A percentile compares a stretch with the other conserved stretches of the same genome.
These are phyloP conservation scores for Ischnus inquisitorius DNA, from an alignment of 2,888 invertebrate genomes.

Conservation along the genomic window DNA sequence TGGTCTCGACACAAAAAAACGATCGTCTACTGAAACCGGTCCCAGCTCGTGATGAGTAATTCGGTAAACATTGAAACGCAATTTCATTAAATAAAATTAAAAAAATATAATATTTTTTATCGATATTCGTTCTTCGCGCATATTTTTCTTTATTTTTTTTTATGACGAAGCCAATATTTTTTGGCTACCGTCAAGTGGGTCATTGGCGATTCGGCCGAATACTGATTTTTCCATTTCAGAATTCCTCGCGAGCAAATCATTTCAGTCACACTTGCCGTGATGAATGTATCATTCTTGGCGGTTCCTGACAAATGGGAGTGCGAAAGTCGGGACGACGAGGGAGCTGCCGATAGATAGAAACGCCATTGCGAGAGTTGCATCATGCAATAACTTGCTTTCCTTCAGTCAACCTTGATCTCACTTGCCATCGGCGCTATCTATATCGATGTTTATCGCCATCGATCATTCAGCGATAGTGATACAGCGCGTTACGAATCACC, in stretches of 20 bases:
- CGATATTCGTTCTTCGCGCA: no score
- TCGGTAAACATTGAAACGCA: no score
- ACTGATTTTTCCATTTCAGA: neutral
- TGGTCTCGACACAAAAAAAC: no score
- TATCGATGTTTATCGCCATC: constrained; percentile 21
- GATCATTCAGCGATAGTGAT: constrained; percentile 43
- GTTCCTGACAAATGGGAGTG: neutral
- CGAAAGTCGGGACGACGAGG: neutral
- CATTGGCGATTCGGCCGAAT: neutral
- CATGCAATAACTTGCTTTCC: neutral
- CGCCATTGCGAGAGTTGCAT: neutral
- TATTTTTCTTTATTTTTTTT: no score
- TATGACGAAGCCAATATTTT: no score
- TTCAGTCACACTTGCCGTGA: neutral
- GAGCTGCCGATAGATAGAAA: neutral
- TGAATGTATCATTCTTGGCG: neutral
- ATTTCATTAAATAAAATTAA: no score
- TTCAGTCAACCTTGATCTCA: neutral
- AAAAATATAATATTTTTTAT: no score
- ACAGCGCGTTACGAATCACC: constrained; percentile 47
- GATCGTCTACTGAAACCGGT: no score
- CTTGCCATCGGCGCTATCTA: neutral
- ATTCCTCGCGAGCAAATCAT: neutral
- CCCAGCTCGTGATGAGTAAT: no score
- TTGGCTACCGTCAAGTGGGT: no score